phyloP scores from a whole-genome alignment of 2,888 invertebrate genomes.

The Apodemia duryi region DNA sequence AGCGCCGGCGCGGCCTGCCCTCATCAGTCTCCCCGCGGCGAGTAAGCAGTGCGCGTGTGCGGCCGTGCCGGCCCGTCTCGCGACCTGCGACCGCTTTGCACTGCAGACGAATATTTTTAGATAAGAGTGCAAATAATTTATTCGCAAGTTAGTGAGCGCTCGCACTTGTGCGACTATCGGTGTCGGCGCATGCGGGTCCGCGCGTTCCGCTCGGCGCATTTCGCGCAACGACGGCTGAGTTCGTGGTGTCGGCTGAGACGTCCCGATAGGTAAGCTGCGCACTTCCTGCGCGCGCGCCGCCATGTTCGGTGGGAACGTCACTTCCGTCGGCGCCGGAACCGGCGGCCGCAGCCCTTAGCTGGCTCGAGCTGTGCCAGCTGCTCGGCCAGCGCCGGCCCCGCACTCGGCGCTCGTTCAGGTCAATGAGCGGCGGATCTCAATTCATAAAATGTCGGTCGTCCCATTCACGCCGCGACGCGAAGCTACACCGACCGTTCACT shows the following conservation, averaged over 20 bases:
- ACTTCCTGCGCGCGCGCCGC: slow-evolving; percentile 78
- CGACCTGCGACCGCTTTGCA: slow-evolving; percentile 55
- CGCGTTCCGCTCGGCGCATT: slow-evolving; percentile 37
- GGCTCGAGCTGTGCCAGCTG: slow-evolving; percentile 48
- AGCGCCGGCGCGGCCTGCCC: slow-evolving; percentile 74
- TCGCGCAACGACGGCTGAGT: slow-evolving; percentile 42
- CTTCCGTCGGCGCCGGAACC: slow-evolving; percentile 58
- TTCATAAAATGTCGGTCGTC: slow-evolving; percentile 78
- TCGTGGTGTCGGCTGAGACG: slow-evolving; percentile 57
- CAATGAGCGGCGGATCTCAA: slow-evolving; percentile 74
- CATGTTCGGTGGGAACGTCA: slow-evolving; percentile 74
- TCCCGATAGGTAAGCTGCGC: slow-evolving; percentile 78
- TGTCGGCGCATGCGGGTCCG: slow-evolving; percentile 63
- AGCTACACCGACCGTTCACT: slow-evolving; percentile 72
- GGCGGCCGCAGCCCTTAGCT: slow-evolving; percentile 57
- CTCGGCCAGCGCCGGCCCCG: slow-evolving; percentile 48
- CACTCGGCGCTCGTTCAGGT: slow-evolving; percentile 48
- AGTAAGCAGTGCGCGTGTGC: slow-evolving; percentile 75
- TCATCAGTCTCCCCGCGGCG: slow-evolving; percentile 78
- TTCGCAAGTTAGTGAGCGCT: slow-evolving; percentile 74
- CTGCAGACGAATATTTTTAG: slow-evolving; percentile 76
- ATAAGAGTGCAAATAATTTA: slow-evolving; percentile 76
- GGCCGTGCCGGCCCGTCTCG: slow-evolving; percentile 55
- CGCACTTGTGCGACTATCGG: slow-evolving; percentile 70
- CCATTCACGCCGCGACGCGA: slow-evolving; percentile 74